These are phyloP conservation scores for Aviceda subcristata DNA, from an alignment of 2,113 vertebrate species.

Conservation along the genomic window DNA sequence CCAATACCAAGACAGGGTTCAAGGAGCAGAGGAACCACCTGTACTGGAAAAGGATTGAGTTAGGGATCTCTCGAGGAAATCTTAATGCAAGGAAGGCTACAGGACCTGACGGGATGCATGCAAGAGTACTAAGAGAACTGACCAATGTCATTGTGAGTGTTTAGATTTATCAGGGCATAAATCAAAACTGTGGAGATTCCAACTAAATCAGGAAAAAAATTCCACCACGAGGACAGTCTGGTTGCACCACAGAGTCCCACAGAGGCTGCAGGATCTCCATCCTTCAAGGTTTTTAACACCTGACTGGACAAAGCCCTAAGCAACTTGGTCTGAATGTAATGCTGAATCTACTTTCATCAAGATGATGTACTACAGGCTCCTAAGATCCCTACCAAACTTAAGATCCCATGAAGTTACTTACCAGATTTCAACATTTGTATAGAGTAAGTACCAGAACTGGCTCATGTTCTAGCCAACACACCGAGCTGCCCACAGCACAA, in stretches of 20 bases:
- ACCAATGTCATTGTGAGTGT: neutral
- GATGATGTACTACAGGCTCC: neutral
- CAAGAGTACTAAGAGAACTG: neutral
- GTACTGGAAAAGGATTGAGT: neutral
- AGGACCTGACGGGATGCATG: neutral
- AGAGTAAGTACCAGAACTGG: neutral
- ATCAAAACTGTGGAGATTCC: neutral
- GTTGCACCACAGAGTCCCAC: neutral
- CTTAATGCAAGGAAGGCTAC: neutral
- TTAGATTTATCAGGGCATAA: neutral
- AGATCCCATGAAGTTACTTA: neutral
- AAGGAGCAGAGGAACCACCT: neutral
- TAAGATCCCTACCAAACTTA: neutral
- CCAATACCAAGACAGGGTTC: neutral
- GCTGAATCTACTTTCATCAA: neutral
- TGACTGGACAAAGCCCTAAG: neutral
- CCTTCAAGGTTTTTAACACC: neutral
- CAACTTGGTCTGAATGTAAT: neutral
- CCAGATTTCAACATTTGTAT: neutral
- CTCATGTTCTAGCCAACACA: neutral
- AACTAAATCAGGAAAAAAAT: neutral
- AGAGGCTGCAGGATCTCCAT: neutral
- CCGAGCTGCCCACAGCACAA: fast-evolving
- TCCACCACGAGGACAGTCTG: neutral
- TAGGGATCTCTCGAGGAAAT: neutral